Evolutionary conservation across 2,113 vertebrate species (phyloP), one percentile per base, ranked within the genome.

Genomic region (Sclerurus mexicanus): DNA sequence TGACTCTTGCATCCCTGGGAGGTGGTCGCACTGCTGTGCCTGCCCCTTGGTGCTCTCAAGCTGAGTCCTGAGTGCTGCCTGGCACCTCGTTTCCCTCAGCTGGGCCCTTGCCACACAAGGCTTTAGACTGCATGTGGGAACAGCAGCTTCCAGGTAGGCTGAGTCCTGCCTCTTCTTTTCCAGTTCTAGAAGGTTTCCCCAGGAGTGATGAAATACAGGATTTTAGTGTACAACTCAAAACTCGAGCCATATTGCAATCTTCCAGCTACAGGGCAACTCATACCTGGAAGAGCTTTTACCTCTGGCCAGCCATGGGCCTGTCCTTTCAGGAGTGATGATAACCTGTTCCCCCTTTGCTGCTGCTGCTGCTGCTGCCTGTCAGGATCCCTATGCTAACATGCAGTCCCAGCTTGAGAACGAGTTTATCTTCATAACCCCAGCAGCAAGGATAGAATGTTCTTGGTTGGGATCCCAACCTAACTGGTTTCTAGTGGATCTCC

Each of bases 311-410:
- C 1, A 0, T 18, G 35, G 55, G 27, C 40, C 21, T 63, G 28
- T 59, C 33, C 60, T 49, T 62, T 69, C 0, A 0, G 56, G 58
- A 55, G 33, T 0, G 0, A 33, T 25, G 23, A 20, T 27, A 10
- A 50, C 30, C 62, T 23, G 17, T 72, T 72, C 79, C 28, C 0
- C 0, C 20, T 12, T 37, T n/a, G 25, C 40, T 85, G 82, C 44
- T 44, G 42, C 12, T 44, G 42, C 39, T 87, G 87, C 35, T 82
- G 80, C n/a, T 0, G 1, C 39, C 39, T 67, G 1, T 33, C 35
- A 50, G 69, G 64, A 69, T 31, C 55, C 23, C 40, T 25, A 2
- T 1, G 7, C 6, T 25, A 40, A 35, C 1, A 3, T 40, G 25
- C 13, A 25, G 25, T 27, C 50, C 37, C 6, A 2, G 14, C 20